Conservation (phyloP, 2,888 invertebrate genomes). For the Caenorhabditis sp. region DNA sequence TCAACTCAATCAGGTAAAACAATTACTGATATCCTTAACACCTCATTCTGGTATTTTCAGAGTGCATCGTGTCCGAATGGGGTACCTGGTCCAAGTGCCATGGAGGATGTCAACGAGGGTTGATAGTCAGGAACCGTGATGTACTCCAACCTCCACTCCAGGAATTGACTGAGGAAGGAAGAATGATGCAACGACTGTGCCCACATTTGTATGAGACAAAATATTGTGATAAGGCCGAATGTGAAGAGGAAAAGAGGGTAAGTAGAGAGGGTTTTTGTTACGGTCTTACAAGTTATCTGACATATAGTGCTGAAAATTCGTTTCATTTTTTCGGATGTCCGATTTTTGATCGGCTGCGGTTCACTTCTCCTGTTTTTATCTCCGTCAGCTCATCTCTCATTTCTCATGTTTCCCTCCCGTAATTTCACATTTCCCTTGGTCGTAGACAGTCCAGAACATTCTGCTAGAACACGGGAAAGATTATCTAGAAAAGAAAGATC, state of each 20-base stretch:
- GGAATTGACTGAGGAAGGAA: conserved; percentile 62
- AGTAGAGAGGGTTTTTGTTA: neutral
- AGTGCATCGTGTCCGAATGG: conserved; percentile 73
- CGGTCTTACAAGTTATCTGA: too few species aligned
- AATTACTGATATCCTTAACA: neutral
- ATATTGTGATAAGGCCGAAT: conserved; percentile 44
- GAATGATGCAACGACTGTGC: conserved; percentile 59
- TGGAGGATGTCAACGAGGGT: conserved; percentile 69
- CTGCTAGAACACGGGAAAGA: conserved; percentile 2
- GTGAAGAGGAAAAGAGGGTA: conserved; percentile 23
- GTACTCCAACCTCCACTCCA: conserved; percentile 71
- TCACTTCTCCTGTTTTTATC: conserved; percentile 31
- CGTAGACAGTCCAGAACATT: conserved; percentile 10
- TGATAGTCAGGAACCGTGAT: conserved; percentile 71
- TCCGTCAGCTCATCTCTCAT: conserved; percentile 44
- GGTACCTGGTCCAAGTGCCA: conserved; percentile 71
- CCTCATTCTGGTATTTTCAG: too few species aligned
- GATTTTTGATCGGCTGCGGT: conserved; percentile 38
- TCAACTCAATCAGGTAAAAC: conserved; percentile 22
- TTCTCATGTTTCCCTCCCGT: conserved; percentile 19
- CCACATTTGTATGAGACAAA: conserved; percentile 70
- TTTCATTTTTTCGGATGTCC: neutral
- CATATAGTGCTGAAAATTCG: too few species aligned
- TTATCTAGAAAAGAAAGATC: conserved; percentile 4
- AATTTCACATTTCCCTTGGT: conserved; percentile 10